Evolutionary conservation across 2,888 invertebrate species (phyloP), one percentile per base, ranked within the genome.

Genomic region (Notocelia uddmanniana): DNA sequence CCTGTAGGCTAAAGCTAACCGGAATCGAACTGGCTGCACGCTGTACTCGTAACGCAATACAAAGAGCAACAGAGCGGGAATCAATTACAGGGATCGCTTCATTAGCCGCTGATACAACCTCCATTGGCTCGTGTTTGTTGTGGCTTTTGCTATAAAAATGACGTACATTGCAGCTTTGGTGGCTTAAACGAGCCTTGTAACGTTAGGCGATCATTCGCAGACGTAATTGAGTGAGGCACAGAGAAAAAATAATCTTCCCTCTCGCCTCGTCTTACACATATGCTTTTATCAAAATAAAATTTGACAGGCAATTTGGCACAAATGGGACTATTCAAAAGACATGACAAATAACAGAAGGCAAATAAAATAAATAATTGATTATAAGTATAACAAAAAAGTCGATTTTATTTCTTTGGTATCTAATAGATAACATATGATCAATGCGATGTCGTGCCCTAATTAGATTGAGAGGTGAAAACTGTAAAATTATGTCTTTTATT

Each of bases 51-150:
- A 66, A 66, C 66, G 41, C 55, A 66, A 60, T 60, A 69, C 63
- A 34, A 69, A 64, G 69, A 63, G 63, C 69, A 69, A 58, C 70
- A 57, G 59, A 70, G 52, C 52, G 50, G 66, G 64, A 70, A 70
- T 70, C 70, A 70, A 58, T 70, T 70, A 66, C 70, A 52, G 70
- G 10, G 52, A 70, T 52, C 70, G 70, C 70, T 70, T 70, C 70
- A 70, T 70, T 70, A 70, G 59, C 69, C 63, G 26, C 26, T 54
- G 64, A 54, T 64, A 64, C 64, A 64, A 64, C 52, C 37, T 34
- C 37, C 52, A n/a, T 15, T 52, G 21, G 52, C n/a, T 18, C 13
- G 21, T 19, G 37, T 6, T 21, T n/a, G 52, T 11, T n/a, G 8
- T 26, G 50, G 18, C 3, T 9, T 15, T 26, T 48, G 2, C 0